Conservation (phyloP, 2,888 invertebrate species). For the Alcis repandata region DNA sequence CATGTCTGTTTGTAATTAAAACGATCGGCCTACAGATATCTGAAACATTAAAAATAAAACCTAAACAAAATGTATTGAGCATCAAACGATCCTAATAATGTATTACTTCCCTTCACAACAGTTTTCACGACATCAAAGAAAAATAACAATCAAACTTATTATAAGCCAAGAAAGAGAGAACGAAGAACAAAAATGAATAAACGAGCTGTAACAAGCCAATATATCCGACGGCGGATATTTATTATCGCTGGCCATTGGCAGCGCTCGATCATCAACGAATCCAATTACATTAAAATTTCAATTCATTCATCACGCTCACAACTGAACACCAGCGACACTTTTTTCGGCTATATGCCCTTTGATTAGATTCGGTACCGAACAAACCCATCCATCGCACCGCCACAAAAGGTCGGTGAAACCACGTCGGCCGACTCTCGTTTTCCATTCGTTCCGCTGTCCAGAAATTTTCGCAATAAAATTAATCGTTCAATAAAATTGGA, state of each 20-base stretch:
- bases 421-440: constrained; percentile 70
- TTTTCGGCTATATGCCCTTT: constrained; percentile 69
- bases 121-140: not conserved
- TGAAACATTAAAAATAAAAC: too few relatives aligned
- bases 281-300: constrained; percentile 77
- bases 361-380: constrained; percentile 76
- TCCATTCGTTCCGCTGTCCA: constrained; percentile 84
- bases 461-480: constrained; percentile 86
- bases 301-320: constrained; percentile 71
- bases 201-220: constrained; percentile 48
- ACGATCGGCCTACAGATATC: too few relatives aligned
- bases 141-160: constrained; percentile 19
- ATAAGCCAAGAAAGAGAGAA: constrained; percentile 7
- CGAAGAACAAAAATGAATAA: constrained; percentile 33
- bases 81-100: not conserved
- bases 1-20: too few relatives aligned
- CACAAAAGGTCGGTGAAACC: constrained; percentile 76
- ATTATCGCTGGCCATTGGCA: constrained; percentile 53
- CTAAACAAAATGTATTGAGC: too few relatives aligned
- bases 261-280: constrained; percentile 62
- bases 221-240: constrained; percentile 53
- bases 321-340: constrained; percentile 62
- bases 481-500: constrained; percentile 85
- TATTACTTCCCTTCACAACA: constrained; percentile 1
- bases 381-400: constrained; percentile 75